Evolutionary conservation across 2,113 vertebrate genomes (phyloP).

Genomic region (Calyptomena viridis): DNA sequence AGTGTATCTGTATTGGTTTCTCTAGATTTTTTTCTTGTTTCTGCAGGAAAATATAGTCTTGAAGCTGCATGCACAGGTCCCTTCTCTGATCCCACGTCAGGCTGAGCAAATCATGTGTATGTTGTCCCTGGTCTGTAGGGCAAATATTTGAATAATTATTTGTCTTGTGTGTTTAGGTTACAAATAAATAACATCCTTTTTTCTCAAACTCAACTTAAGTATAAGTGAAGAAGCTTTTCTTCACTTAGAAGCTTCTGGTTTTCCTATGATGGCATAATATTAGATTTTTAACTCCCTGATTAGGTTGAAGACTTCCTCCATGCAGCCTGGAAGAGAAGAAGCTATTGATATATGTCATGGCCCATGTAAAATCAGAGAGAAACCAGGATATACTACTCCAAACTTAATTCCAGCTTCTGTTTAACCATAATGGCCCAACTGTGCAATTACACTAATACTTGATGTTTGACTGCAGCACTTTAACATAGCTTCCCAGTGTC

Average conservation of each 20-base stretch:
- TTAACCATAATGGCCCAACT: neutral
- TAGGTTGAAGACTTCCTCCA: neutral
- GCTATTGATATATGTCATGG: neutral
- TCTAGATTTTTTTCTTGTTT: neutral
- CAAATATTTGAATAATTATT: neutral
- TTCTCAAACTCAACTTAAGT: neutral
- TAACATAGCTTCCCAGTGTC: neutral
- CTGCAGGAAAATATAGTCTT: neutral
- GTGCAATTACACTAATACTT: neutral
- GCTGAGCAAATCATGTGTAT: neutral
- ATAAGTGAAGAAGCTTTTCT: neutral
- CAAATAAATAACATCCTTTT: neutral
- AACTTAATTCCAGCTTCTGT: slow-evolving; percentile 4
- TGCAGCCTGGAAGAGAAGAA: neutral
- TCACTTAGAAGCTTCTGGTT: neutral
- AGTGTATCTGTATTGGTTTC: neutral
- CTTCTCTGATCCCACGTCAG: neutral
- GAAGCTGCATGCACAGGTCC: neutral
- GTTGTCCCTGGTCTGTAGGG: neutral
- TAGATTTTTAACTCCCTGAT: neutral
- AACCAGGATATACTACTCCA: neutral
- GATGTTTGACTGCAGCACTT: neutral
- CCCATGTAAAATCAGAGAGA: neutral
- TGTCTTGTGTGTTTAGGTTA: neutral
- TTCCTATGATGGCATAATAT: neutral